Conservation (phyloP, 1,140 invertebrate species). For the Cyclina sinensis region DNA sequence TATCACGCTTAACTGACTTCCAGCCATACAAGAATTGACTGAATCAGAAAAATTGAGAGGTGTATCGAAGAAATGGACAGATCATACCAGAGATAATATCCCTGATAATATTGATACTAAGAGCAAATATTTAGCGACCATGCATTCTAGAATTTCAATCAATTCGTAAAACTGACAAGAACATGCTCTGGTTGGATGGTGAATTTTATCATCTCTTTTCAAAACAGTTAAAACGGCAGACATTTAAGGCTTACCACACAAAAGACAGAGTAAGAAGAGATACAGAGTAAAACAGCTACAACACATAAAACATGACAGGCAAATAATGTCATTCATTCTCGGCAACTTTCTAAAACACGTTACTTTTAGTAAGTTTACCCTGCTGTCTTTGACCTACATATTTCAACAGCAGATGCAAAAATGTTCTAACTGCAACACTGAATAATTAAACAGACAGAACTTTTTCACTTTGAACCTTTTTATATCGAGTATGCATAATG, state of each 20-base stretch:
- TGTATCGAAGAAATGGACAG: constrained; percentile 3
- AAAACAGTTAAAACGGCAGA: neutral
- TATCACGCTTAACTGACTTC: constrained; percentile 22
- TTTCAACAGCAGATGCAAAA: too few relatives aligned
- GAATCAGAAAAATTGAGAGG: constrained; percentile 22
- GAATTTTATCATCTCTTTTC: constrained; percentile 5
- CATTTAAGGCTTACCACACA: neutral
- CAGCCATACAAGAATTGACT: constrained; percentile 18
- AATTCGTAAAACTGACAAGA: constrained; percentile 2
- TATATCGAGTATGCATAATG: too few relatives aligned
- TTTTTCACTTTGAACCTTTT: too few relatives aligned
- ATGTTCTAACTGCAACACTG: too few relatives aligned
- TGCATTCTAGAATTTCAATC: constrained; percentile 27
- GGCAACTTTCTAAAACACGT: too few relatives aligned
- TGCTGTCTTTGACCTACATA: too few relatives aligned
- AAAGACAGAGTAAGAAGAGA: too few relatives aligned
- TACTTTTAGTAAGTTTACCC: too few relatives aligned
- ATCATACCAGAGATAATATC: neutral
- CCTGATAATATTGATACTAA: constrained; percentile 24
- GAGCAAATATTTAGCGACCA: constrained; percentile 23
- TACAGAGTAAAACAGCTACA: too few relatives aligned
- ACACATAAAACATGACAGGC: too few relatives aligned
- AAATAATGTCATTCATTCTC: too few relatives aligned
- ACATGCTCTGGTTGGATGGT: constrained; percentile 2
- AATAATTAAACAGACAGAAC: too few relatives aligned